Evolutionary conservation across 2,113 vertebrate species (phyloP).

Genomic region (Rhinogobius similis): DNA sequence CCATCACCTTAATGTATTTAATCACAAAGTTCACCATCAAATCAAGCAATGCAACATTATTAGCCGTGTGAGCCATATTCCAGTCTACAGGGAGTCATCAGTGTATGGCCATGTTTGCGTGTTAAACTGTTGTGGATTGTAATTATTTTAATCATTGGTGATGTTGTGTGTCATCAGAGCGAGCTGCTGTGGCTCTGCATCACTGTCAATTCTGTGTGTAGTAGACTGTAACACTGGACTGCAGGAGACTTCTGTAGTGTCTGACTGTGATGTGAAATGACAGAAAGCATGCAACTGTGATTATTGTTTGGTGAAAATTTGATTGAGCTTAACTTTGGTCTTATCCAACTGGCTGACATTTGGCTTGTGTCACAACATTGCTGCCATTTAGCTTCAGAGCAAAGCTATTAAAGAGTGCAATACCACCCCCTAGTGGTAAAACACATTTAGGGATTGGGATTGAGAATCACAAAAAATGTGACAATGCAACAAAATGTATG

Average conservation of each 20-base stretch:
- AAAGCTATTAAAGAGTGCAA: slow-evolving; percentile 33
- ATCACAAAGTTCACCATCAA: slow-evolving; percentile 82
- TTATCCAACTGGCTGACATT: slow-evolving; percentile 76
- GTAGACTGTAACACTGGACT: slow-evolving; percentile 69
- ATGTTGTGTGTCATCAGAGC: slow-evolving; percentile 71
- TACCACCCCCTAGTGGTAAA: slow-evolving; percentile 61
- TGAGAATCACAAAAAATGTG: neutral
- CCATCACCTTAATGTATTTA: slow-evolving; percentile 76
- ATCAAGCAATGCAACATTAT: slow-evolving; percentile 62
- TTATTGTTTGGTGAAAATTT: slow-evolving; percentile 52
- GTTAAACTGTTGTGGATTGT: slow-evolving; percentile 70
- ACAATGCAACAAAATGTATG: neutral
- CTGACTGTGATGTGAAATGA: slow-evolving; percentile 45
- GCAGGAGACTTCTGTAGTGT: slow-evolving; percentile 67
- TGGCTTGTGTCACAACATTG: slow-evolving; percentile 18
- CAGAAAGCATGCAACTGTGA: slow-evolving; percentile 77
- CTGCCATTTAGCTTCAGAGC: slow-evolving; percentile 6
- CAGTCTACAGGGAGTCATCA: slow-evolving; percentile 63
- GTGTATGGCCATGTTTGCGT: slow-evolving; percentile 78
- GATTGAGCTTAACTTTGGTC: slow-evolving; percentile 53
- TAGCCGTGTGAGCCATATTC: slow-evolving; percentile 32
- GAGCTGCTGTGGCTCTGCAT: slow-evolving; percentile 75
- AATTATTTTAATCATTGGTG: slow-evolving; percentile 69
- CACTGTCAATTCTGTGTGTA: slow-evolving; percentile 64
- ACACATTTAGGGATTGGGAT: neutral